Conservation (phyloP, 1,140 invertebrate genomes). For the Eriocheir sinensis region DNA sequence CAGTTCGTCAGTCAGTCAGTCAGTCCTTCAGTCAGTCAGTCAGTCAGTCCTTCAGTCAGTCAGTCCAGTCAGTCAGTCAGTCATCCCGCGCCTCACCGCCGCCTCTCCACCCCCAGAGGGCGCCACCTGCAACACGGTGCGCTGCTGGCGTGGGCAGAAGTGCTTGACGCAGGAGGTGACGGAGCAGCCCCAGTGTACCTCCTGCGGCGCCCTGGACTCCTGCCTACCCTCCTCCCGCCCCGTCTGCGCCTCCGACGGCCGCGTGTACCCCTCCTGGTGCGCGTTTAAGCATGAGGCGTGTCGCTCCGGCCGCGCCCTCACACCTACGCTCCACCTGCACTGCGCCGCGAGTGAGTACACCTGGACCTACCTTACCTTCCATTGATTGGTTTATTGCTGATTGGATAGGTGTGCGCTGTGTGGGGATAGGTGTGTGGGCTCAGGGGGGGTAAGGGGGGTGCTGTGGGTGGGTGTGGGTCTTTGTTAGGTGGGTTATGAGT, state of each 20-base stretch:
- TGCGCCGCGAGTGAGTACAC: conserved; percentile 75
- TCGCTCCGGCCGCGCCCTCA: conserved; percentile 84
- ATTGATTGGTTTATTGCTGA: no score
- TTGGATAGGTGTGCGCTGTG: no score
- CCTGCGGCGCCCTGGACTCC: conserved; percentile 88
- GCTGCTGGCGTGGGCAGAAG: conserved; percentile 88
- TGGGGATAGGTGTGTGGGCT: no score
- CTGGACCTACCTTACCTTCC: no score
- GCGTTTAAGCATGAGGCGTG: conserved; percentile 88
- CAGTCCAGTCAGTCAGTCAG: no score
- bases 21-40: no score
- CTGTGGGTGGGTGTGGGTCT: no score
- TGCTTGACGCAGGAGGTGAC: conserved; percentile 89
- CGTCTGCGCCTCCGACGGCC: conserved; percentile 86
- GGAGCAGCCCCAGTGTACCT: conserved; percentile 89
- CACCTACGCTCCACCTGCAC: conserved; percentile 57
- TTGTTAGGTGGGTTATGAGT: no score
- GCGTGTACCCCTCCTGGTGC: conserved; percentile 87
- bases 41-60: no score
- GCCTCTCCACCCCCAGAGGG: conserved; percentile 84
- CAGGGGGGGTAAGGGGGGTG: no score
- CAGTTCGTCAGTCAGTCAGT: no score
- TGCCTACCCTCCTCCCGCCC: conserved; percentile 91
- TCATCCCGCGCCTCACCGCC: no score
- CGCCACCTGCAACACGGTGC: conserved; percentile 88